These are phyloP conservation scores for Bombus confusus DNA, from an alignment of 1,140 invertebrate species.

Conservation along the genomic window DNA sequence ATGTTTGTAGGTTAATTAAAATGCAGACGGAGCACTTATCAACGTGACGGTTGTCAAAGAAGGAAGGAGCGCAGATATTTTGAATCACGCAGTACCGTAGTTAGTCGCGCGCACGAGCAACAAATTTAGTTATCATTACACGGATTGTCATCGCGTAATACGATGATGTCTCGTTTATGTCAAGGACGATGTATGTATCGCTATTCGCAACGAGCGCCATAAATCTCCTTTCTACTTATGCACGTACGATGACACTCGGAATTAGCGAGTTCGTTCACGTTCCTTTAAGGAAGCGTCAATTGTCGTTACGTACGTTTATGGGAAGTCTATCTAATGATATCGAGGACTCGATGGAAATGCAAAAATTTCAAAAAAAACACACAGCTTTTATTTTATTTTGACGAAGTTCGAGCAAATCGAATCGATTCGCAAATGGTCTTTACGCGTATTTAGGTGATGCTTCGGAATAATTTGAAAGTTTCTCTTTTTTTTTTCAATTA, in stretches of 20 bases:
- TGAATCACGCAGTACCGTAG: not conserved
- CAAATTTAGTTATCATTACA: conserved; percentile 18
- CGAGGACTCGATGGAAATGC: not conserved
- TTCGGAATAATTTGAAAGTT: too few relatives aligned
- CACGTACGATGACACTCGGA: not conserved
- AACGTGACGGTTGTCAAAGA: not conserved
- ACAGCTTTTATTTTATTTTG: too few relatives aligned
- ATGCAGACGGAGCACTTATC: not conserved
- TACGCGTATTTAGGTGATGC: too few relatives aligned
- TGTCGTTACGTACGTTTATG: too few relatives aligned
- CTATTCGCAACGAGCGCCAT: not conserved
- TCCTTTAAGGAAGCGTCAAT: not conserved
- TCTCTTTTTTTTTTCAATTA: too few relatives aligned
- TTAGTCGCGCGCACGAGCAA: not conserved
- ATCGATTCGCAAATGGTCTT: too few relatives aligned
- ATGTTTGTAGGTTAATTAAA: not conserved
- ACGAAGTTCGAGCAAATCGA: too few relatives aligned
- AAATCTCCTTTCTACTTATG: not conserved
- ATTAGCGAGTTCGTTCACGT: not conserved
- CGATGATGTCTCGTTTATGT: not conserved
- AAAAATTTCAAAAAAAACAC: not conserved
- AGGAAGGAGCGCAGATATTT: not conserved
- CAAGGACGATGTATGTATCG: conserved; percentile 16
- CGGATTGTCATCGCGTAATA: not conserved
- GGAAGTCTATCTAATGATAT: not conserved